A percentile compares a stretch with the other conserved stretches of the same genome.
Evolutionary conservation across 1,140 invertebrate genomes (phyloP).

Genomic region (Belonocnema kinseyi): DNA sequence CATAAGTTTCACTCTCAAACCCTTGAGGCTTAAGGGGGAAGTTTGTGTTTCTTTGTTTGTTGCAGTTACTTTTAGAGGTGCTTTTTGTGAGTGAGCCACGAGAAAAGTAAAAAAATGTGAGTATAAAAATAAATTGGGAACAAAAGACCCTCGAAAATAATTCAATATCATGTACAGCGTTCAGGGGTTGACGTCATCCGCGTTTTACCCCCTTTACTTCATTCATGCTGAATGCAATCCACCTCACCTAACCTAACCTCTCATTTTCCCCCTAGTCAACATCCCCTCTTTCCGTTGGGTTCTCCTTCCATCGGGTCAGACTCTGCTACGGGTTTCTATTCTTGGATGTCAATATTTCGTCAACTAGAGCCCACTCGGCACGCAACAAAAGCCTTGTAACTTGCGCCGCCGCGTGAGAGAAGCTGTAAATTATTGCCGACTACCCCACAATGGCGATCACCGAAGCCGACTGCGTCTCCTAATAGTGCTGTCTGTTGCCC

Average conservation of each 20-base stretch:
- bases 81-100: neutral
- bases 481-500: neutral
- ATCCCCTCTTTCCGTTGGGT: conserved; percentile 6
- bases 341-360: conserved; percentile 74
- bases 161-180: conserved; percentile 52
- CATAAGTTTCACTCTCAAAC: neutral
- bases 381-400: conserved; percentile 42
- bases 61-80: neutral
- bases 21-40: neutral
- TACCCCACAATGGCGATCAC: conserved; percentile 33
- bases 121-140: conserved; percentile 59
- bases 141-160: conserved; percentile 51
- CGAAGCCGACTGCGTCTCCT: neutral
- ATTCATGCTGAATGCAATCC: conserved; percentile 55
- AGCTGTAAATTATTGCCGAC: conserved; percentile 48
- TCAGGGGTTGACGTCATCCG: conserved; percentile 63
- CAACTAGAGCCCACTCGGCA: conserved; percentile 65
- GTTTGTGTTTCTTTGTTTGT: neutral
- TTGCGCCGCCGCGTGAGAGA: conserved; percentile 50
- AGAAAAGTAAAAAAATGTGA: conserved; percentile 7
- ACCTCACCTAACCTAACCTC: conserved; percentile 50
- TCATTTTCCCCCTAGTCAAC: conserved; percentile 34
- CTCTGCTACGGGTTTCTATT: conserved; percentile 66
- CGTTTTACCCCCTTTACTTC: conserved; percentile 53
- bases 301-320: conserved; percentile 39